phyloP scores from a whole-genome alignment of 92 coral and sea anemone genomes.

The Muricea muricata region DNA sequence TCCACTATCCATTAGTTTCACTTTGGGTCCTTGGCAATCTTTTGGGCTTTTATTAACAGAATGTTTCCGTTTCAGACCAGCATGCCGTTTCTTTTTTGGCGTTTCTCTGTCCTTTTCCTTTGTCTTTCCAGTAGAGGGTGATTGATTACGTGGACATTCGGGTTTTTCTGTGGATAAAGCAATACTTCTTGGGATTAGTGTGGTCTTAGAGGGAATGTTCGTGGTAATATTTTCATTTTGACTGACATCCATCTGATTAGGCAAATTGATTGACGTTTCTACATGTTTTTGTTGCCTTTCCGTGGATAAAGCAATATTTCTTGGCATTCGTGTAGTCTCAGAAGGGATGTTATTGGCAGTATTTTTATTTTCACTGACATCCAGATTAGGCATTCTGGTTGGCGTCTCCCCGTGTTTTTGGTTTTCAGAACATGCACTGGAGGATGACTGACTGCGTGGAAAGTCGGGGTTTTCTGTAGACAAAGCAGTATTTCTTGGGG shows the following conservation, averaged over 20 bases:
- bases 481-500: background rate
- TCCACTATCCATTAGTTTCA: background rate
- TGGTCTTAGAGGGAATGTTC: background rate
- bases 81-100: background rate
- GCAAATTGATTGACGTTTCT: background rate
- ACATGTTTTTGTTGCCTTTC: background rate
- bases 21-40: constrained; percentile 6
- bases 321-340: background rate
- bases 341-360: background rate
- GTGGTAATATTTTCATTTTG: background rate
- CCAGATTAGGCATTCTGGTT: background rate
- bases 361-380: background rate
- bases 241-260: background rate
- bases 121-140: background rate
- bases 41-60: background rate
- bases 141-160: too few relatives aligned
- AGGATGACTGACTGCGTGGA: too few relatives aligned
- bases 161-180: background rate
- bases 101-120: background rate
- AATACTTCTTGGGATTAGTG: background rate
- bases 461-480: background rate
- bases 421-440: background rate
- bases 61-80: constrained; percentile 25
- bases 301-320: background rate
- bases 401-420: background rate